phyloP scores from a whole-genome alignment of 2,888 invertebrate genomes.

The Caenorhabditis sulstoni region DNA sequence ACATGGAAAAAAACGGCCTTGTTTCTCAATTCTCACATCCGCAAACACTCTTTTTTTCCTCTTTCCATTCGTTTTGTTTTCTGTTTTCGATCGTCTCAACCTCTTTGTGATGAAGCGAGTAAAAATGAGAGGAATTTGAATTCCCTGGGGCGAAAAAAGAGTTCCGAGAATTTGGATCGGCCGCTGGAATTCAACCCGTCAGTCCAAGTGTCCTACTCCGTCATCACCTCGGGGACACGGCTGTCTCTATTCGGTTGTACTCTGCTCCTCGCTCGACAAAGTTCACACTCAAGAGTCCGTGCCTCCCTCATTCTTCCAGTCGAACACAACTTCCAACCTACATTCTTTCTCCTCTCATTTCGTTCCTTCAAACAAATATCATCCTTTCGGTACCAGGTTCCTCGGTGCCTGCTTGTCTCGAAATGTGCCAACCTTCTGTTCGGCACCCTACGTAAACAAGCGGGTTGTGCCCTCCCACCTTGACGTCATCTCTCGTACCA shows the following conservation, averaged over 20 bases:
- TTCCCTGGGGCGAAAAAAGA: slow-evolving; percentile 17
- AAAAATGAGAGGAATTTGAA: slow-evolving; percentile 13
- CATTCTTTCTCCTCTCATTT: neutral
- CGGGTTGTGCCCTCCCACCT: slow-evolving; percentile 19
- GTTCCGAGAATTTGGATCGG: neutral
- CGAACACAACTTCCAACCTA: neutral
- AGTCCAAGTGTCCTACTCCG: slow-evolving; percentile 28
- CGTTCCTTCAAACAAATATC: slow-evolving; percentile 21
- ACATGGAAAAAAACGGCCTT: neutral
- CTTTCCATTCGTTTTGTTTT: too few species aligned
- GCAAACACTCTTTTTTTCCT: slow-evolving; percentile 40
- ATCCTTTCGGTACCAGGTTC: slow-evolving; percentile 50
- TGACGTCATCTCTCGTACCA: slow-evolving; percentile 39
- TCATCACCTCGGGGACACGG: slow-evolving; percentile 3
- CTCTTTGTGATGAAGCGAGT: slow-evolving; percentile 1
- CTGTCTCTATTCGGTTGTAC: slow-evolving; percentile 17
- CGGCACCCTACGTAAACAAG: slow-evolving; percentile 51
- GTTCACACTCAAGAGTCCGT: slow-evolving; percentile 3
- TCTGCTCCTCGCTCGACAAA: slow-evolving; percentile 21
- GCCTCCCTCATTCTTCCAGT: too few species aligned
- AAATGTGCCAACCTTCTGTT: slow-evolving; percentile 60
- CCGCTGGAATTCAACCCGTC: slow-evolving; percentile 15
- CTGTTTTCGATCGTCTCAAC: neutral
- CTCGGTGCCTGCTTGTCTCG: slow-evolving; percentile 36
- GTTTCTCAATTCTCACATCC: neutral